These are phyloP conservation scores for Sipha flava DNA, from an alignment of 1,140 invertebrate genomes.

Conservation along the genomic window DNA sequence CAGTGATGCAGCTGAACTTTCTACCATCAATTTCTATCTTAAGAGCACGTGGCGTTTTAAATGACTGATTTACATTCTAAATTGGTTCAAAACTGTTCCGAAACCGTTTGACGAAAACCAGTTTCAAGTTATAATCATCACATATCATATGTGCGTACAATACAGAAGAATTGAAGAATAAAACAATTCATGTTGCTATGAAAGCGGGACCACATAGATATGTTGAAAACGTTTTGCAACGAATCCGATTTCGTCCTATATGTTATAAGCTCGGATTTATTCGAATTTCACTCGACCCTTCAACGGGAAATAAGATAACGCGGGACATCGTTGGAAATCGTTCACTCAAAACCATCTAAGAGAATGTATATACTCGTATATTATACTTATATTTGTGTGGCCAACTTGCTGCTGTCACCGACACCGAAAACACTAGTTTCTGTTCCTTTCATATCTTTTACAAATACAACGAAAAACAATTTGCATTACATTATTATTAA, in stretches of 20 bases:
- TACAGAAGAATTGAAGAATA: background rate
- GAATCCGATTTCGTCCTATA: background rate
- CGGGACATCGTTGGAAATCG: background rate
- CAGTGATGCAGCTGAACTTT: too few relatives aligned
- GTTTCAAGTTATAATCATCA: background rate
- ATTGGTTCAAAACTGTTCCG: background rate
- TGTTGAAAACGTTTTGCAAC: background rate
- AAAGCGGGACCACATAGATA: background rate
- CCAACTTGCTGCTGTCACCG: too few relatives aligned
- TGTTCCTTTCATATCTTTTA: background rate
- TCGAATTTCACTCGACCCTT: background rate
- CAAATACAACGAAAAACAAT: too few relatives aligned
- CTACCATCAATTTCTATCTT: background rate
- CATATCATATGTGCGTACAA: background rate
- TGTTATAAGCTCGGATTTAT: background rate
- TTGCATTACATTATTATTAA: background rate
- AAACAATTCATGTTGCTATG: background rate
- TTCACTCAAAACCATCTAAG: too few relatives aligned
- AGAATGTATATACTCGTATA: too few relatives aligned
- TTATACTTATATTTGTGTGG: too few relatives aligned
- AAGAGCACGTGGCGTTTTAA: background rate
- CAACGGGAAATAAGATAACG: too few relatives aligned
- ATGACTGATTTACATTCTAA: constrained; percentile 26
- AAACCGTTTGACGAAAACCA: background rate
- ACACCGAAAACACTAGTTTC: background rate